Percentiles rank a stretch among this genome's conserved stretches.
Evolutionary conservation across 1,140 invertebrate genomes (phyloP).

Genomic region (Fopius arisanus): DNA sequence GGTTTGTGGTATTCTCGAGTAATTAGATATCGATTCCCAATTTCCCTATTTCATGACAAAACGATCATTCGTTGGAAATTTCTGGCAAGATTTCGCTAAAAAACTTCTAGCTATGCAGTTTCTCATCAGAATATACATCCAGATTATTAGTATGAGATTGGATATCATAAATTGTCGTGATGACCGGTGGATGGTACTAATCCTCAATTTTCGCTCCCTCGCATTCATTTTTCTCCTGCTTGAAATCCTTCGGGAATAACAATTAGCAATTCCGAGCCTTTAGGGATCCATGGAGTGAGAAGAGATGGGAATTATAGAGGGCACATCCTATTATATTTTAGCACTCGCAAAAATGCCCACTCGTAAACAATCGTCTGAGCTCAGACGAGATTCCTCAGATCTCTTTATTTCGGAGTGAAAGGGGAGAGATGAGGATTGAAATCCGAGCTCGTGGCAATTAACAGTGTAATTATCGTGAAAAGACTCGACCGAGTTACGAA

Average conservation of each 20-base stretch:
- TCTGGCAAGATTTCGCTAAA: no score
- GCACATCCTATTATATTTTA: constrained; percentile 45
- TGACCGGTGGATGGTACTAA: constrained; percentile 33
- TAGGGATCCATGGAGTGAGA: neutral
- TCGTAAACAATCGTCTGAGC: constrained; percentile 49
- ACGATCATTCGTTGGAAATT: no score
- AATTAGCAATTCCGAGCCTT: constrained; percentile 58
- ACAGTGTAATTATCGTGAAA: constrained; percentile 45
- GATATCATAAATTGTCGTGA: constrained; percentile 15
- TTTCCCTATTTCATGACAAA: no score
- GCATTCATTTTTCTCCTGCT: constrained; percentile 12
- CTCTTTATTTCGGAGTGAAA: constrained; percentile 12
- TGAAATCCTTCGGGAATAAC: constrained; percentile 50
- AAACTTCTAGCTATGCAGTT: no score
- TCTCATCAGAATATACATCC: neutral
- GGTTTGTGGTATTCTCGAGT: no score
- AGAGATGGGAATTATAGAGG: neutral
- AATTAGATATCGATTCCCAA: no score
- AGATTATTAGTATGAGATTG: neutral
- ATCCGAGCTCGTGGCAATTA: constrained; percentile 46
- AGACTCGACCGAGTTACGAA: neutral
- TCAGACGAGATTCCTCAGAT: neutral
- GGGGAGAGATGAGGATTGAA: constrained; percentile 16
- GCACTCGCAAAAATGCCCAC: constrained; percentile 37
- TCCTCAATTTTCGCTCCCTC: constrained; percentile 51